Base-by-base conservation (phyloP, 92 coral and sea anemone genomes). In the Actinernus sp. region DNA sequence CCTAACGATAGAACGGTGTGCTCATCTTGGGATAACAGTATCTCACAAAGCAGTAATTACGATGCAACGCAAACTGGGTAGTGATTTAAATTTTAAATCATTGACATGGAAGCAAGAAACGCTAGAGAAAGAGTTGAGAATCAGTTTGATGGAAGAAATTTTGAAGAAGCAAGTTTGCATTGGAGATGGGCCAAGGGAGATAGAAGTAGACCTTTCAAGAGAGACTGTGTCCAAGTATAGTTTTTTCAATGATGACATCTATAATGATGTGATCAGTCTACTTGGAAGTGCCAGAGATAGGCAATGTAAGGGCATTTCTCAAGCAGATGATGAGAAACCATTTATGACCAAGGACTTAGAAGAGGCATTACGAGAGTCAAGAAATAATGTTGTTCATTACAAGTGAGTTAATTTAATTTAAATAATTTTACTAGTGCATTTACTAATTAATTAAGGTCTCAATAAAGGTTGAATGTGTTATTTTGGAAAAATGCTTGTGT, bases 31-130 rank as follows among this genome's bases (percentile, higher is more conserved):
- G 1, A 46, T 63, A 31, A 31, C 41, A 18, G 33, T 63, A 32
- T 63, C 58, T 2, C 71, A 63, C 22, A 26, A 49, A 9, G 46
- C 71, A 33, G 31, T 58, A 22, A 63, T 63, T 8, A 29, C 30
- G 19, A 63, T 47, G 50, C 67, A 62, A 46, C 46, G 9, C 1
- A 63, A 31, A 33, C 48, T 49, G 1, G 39, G 50, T 3, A 14
- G 44, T 17, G 44, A 12, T 4, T 0, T 3, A 1, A 46, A 1
- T 21, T 9, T 57, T 9, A 63, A 63, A 34, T 55, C 30, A 31
- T 33, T 49, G 3, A 2, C 59, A 11, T 75, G 73, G 82, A 30
- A 26, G 10, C 57, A 75, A 23, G 82, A 63, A 28, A 74, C 53
- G 3, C 0, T 8, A 2, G 3, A 24, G n/a, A 74, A 41, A 58